phyloP scores from a whole-genome alignment of 2,888 invertebrate genomes.

The Silvanus unidentatus region DNA sequence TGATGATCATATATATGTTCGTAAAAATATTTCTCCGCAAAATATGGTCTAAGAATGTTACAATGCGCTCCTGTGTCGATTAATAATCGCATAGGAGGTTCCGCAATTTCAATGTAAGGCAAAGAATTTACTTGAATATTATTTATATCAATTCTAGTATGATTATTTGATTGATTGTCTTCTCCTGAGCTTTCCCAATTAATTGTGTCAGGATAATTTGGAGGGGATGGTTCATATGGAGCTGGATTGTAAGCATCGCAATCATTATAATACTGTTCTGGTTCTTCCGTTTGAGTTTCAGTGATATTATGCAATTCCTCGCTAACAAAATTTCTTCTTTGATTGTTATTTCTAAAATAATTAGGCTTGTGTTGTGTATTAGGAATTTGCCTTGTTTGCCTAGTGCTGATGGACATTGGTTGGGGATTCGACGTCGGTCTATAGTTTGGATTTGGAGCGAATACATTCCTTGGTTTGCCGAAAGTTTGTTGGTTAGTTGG shows the following conservation, averaged over 20 bases:
- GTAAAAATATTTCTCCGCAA: conserved; percentile 12
- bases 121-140: conserved; percentile 6
- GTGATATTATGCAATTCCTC: conserved; percentile 8
- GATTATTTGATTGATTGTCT: background rate
- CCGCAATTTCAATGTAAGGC: conserved; percentile 11
- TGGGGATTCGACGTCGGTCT: background rate
- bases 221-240: too few relatives aligned
- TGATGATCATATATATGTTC: conserved; percentile 4
- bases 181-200: conserved; percentile 2
- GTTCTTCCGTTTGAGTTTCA: too few relatives aligned
- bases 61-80: conserved; percentile 13
- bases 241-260: too few relatives aligned
- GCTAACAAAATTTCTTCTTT: background rate
- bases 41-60: conserved; percentile 13
- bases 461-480: conserved; percentile 7
- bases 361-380: conserved; percentile 2
- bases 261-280: too few relatives aligned
- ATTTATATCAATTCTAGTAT: conserved; percentile 4
- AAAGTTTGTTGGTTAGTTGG: conserved; percentile 8
- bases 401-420: conserved; percentile 7
- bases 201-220: too few relatives aligned
- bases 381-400: too few relatives aligned
- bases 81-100: conserved; percentile 9
- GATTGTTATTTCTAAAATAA: conserved; percentile 6
- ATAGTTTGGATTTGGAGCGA: conserved; percentile 8